Conservation (phyloP, 2,797 vertebrate genomes). For the Artibeus lituratus region DNA sequence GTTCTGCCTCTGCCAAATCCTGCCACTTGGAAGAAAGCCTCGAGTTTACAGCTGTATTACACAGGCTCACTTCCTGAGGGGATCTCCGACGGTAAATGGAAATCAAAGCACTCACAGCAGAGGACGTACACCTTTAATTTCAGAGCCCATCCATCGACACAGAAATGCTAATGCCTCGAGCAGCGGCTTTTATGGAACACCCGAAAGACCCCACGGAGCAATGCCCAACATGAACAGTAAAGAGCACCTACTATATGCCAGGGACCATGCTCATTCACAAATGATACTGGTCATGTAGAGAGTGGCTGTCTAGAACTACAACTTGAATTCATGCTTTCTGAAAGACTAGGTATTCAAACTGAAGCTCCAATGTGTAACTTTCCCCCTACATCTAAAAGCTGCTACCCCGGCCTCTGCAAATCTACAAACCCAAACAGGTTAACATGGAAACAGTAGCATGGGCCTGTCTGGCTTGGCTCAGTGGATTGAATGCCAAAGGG, state of each 20-base stretch:
- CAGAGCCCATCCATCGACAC: neutral
- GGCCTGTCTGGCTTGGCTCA: too few species aligned
- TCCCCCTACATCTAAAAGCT: neutral
- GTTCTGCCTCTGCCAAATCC: constrained; percentile 23
- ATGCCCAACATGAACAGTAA: neutral
- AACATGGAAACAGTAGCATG: neutral
- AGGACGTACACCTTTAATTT: neutral
- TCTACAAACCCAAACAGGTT: neutral
- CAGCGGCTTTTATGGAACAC: neutral
- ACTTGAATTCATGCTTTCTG: neutral
- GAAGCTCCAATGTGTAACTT: neutral
- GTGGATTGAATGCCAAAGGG: too few species aligned
- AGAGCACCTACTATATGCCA: neutral
- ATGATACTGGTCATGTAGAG: neutral
- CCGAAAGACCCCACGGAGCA: neutral
- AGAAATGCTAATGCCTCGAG: neutral
- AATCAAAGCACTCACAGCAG: neutral
- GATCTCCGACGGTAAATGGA: neutral
- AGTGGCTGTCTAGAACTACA: neutral
- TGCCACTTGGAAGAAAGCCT: constrained; percentile 19
- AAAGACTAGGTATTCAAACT: neutral
- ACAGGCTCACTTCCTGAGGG: neutral
- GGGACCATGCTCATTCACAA: neutral
- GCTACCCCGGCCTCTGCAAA: neutral
- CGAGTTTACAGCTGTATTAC: neutral